Percentiles rank a stretch among this genome's conserved stretches.
phyloP scores from a whole-genome alignment of 2,797 vertebrate species.

The Cyclopterus lumpus region DNA sequence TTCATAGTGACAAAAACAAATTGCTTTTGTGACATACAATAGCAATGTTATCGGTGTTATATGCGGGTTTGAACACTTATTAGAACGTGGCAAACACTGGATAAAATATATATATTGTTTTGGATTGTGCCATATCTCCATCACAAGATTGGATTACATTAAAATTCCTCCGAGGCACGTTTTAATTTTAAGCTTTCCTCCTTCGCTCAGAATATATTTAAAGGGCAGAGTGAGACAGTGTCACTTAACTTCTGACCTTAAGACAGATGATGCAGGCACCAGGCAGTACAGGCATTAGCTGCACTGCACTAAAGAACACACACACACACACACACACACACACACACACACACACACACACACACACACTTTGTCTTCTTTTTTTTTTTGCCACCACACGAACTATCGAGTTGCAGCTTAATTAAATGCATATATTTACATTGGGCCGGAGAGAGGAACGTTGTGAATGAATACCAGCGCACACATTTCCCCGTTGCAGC shows the following conservation, averaged over 20 bases:
- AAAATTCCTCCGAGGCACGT: slow-evolving; percentile 23
- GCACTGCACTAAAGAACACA: slow-evolving; percentile 42
- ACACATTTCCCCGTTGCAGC: slow-evolving; percentile 27
- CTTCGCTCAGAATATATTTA: slow-evolving; percentile 50
- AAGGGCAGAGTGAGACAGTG: slow-evolving; percentile 64
- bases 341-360: not conserved
- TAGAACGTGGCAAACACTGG: not conserved
- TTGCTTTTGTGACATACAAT: not conserved
- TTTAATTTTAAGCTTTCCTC: slow-evolving; percentile 41
- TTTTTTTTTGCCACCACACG: not conserved
- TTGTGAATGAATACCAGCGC: slow-evolving; percentile 9
- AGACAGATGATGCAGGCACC: slow-evolving; percentile 51
- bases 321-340: not conserved
- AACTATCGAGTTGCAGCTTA: not conserved
- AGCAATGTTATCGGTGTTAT: not conserved
- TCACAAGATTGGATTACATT: slow-evolving; percentile 14
- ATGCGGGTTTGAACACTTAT: slow-evolving; percentile 22
- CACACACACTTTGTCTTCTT: not conserved
- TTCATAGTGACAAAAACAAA: slow-evolving; percentile 31
- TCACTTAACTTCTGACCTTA: slow-evolving; percentile 73
- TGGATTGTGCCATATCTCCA: not conserved
- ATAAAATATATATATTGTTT: slow-evolving; percentile 11
- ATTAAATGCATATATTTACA: not conserved
- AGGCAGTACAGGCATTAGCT: slow-evolving; percentile 43
- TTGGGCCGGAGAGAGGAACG: not conserved